Base-by-base conservation (phyloP, 2,113 vertebrate genomes). In the Dascyllus trimaculatus region DNA sequence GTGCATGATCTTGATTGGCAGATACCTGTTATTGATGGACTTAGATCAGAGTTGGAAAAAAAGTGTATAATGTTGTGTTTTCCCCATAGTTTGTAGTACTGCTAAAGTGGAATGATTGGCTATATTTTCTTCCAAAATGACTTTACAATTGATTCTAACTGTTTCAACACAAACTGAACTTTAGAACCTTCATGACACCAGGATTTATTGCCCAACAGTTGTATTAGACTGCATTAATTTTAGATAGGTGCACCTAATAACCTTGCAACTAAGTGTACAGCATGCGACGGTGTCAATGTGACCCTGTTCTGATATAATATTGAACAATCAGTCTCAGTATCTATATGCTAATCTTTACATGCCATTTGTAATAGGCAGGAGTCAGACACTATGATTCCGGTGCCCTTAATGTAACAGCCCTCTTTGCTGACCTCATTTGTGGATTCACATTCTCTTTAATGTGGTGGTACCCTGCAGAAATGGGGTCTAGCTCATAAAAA, bases 401-500 rank as follows among this genome's bases (percentile, higher is more conserved):
- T 75, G 71, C 60, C 82, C 75, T 71, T 46, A 84, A 61, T 40
- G 46, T 56, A 77, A 53, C 65, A 61, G 64, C 67, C 68, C 14
- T 60, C 68, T 77, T 53, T 51, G 54, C 76, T 71, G 63, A 86
- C 88, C 85, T 88, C 82, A 90, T 89, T 90, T 87, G 57, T 71
- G 74, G 71, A 82, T 77, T 64, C 80, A 79, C 82, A 80, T 64
- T 79, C 71, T 54, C 57, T 88, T 75, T 86, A 87, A 84, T 82
- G 82, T 60, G 53, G 38, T 18, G 24, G 35, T 68, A 84, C 81
- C 76, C 80, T 71, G 61, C 62, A 70, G 77, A 82, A 88, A 88
- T 83, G 63, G 32, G 71, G 78, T 85, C 80, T 59, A 26, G 61
- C 82, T 87, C 70, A 25, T 53, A 22, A 53, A 78, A 82, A 77